Evolutionary conservation across 2,888 invertebrate genomes (phyloP), one percentile per base, ranked within the genome.

Genomic region (Calameuta filiformis): DNA sequence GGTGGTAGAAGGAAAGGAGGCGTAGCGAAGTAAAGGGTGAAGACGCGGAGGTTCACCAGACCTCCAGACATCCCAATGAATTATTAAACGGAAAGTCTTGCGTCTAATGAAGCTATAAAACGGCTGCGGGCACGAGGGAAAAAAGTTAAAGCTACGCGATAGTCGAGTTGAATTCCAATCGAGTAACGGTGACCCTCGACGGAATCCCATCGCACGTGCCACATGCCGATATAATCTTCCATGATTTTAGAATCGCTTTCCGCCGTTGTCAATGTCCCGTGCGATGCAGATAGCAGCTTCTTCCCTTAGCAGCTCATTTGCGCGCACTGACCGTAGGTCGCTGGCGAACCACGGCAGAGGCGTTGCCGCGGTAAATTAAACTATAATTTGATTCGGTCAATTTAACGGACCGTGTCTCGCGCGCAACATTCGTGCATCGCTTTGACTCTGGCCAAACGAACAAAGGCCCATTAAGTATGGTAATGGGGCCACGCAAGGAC

Each of bases 381-480:
- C 87, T 89, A 15, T 40, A 88, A 89, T 89, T 89, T 87, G 89
- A 89, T 89, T 89, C 88, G 88, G 89, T 88, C 87, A 86, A 87
- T 86, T 89, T 89, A 89, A 89, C 89, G 89, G 89, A 88, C 89
- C 88, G 87, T 89, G 89, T 89, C 89, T 85, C 85, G 85, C 84
- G 84, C 85, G 84, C 85, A 85, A 87, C 88, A 89, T 89, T 89
- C 87, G 89, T 87, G 33, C 33, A 87, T 88, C 87, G 40, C 40
- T 40, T 15, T 40, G 40, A 89, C 89, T 84, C 87, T 88, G 83
- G 85, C 87, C 15, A 40, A 40, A 40, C 89, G 89, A 89, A 89
- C 89, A 89, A 89, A 89, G 89, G 89, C 83, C 89, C 89, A 89
- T 89, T 89, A 89, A 87, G 87, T 89, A 89, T 89, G 89, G 88